A percentile compares a stretch with the other conserved stretches of the same genome.
phyloP scores from a whole-genome alignment of 2,888 invertebrate genomes.

The Tachina fera region DNA sequence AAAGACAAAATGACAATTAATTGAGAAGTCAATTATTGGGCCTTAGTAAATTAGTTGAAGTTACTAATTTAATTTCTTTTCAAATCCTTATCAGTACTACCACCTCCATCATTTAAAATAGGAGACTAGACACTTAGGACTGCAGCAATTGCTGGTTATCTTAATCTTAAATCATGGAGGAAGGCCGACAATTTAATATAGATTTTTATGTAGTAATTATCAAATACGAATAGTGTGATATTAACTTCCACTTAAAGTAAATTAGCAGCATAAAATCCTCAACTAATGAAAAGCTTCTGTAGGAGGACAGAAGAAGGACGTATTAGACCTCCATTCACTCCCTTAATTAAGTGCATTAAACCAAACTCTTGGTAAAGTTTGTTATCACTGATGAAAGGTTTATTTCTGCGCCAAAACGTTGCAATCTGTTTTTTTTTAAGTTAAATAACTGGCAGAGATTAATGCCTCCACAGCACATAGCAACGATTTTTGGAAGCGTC shows the following conservation, averaged over 20 bases:
- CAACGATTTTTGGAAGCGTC: conserved; percentile 42
- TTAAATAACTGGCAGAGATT: conserved; percentile 35
- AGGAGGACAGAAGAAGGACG: neutral
- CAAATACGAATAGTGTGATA: conserved; percentile 45
- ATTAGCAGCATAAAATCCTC: conserved; percentile 45
- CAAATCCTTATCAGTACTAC: neutral
- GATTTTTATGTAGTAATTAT: conserved; percentile 61
- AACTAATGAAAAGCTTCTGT: neutral
- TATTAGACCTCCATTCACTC: conserved; percentile 9
- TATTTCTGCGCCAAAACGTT: conserved; percentile 15
- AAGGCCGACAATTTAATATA: conserved; percentile 60
- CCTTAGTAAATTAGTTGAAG: too few species aligned
- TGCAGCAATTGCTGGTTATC: neutral
- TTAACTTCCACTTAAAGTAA: conserved; percentile 61
- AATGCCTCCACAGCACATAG: conserved; percentile 42
- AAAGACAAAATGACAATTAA: too few species aligned
- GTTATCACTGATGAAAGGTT: conserved; percentile 35
- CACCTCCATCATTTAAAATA: conserved; percentile 18
- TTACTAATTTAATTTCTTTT: neutral
- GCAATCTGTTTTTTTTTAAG: conserved; percentile 40
- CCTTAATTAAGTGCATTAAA: conserved; percentile 64
- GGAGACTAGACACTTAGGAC: neutral
- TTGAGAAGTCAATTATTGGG: too few species aligned
- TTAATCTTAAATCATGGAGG: neutral
- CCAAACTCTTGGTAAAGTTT: conserved; percentile 25